A percentile compares a stretch with the other conserved stretches of the same genome.
Conservation (phyloP, 2,797 vertebrate genomes). For the Amazona ochrocephala region DNA sequence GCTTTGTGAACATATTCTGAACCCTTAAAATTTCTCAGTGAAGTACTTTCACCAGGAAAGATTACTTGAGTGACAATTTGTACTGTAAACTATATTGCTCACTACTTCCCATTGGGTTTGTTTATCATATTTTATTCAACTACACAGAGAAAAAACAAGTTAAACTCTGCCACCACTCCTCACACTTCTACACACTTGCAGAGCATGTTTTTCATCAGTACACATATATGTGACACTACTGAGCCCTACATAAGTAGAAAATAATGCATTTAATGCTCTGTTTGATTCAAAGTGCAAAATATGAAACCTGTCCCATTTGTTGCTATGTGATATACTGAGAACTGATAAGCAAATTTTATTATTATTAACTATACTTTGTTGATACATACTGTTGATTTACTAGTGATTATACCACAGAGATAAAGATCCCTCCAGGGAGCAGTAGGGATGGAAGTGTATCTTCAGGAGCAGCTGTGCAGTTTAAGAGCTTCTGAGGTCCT, state of each 20-base stretch:
- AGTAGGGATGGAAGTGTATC: background rate
- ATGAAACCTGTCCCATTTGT: background rate
- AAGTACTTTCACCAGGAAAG: slow-evolving; percentile 30
- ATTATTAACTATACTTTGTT: slow-evolving; percentile 5
- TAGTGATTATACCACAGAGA: background rate
- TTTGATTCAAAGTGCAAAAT: slow-evolving; percentile 10
- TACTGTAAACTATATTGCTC: background rate
- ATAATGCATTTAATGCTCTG: slow-evolving; percentile 29
- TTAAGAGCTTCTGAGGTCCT: background rate
- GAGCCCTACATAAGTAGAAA: slow-evolving; percentile 32
- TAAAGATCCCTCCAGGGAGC: background rate
- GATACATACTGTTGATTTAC: slow-evolving; percentile 15
- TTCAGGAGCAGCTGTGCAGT: background rate
- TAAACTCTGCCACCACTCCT: background rate
- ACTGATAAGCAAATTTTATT: background rate
- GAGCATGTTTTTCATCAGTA: slow-evolving; percentile 16
- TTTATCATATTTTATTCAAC: slow-evolving; percentile 19
- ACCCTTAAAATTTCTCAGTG: background rate
- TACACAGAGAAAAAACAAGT: background rate
- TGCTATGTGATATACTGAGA: background rate
- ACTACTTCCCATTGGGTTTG: background rate
- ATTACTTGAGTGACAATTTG: slow-evolving; percentile 7
- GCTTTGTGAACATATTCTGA: background rate
- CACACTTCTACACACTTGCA: background rate
- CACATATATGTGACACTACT: background rate